Evolutionary conservation across 2,797 vertebrate species (phyloP), one percentile per base, ranked within the genome.

Genomic region (Melanotaenia maccullochi): DNA sequence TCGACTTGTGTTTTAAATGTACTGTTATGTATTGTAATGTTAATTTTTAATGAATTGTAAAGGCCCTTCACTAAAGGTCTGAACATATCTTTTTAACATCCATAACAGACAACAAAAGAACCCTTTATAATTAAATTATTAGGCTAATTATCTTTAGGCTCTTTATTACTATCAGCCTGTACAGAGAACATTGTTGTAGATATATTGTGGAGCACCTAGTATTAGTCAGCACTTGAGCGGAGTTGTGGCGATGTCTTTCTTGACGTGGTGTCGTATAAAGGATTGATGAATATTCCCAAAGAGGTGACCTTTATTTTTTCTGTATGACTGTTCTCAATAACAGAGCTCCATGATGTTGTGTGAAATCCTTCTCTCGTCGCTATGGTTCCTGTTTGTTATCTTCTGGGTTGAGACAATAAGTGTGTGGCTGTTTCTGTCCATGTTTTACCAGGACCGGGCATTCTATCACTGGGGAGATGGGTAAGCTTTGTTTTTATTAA

Each of bases 391-490:
- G 61, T 95, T 95, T 77, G 92, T 96, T 42, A 94, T 96, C 80
- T 96, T 95, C 88, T 96, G 95, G 95, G 90, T 95, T 70, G 95
- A 96, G 86, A 95, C 94, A 16, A 94, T 95, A 82, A 94, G 94
- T 40, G 90, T 95, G 14, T 96, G 95, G 95, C 86, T 96, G 51
- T 95, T 95, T 75, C 87, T 96, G 59, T 95, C 94, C 72, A 93
- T 94, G 83, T 93, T 94, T 78, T 95, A 94, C 83, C 95, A 95
- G 89, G 93, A 95, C 78, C 61, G 89, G 18, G 86, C 82, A 0
- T 90, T 94, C 73, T 93, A 94, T 78, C 91, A 94, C 78, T 94
- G 91, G 93, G 92, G 92, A 75, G 93, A 94, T 73, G 90, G 94
- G 94, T 95, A 83, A 84, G 85, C 42, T 5, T 60, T 9, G 9